A percentile compares a stretch with the other conserved stretches of the same genome.
Evolutionary conservation across 1,140 invertebrate genomes (phyloP).

Genomic region (Acromyrmex heyeri): DNA sequence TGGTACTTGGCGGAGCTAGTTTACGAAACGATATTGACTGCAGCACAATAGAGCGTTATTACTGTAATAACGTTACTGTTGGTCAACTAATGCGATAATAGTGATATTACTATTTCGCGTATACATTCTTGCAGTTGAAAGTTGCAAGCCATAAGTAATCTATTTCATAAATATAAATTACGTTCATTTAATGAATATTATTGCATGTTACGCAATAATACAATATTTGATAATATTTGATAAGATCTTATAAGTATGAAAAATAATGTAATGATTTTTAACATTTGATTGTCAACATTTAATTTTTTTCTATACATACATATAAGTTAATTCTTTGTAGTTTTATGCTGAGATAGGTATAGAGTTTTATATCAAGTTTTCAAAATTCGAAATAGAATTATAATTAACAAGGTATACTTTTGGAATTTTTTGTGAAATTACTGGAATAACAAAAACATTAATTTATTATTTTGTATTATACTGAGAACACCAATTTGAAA

Average conservation of each 20-base stretch:
- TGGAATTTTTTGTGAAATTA: neutral
- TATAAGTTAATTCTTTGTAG: neutral
- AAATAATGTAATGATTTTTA: neutral
- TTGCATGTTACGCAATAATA: too few species aligned
- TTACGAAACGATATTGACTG: constrained; percentile 35
- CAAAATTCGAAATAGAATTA: neutral
- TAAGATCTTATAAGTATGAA: neutral
- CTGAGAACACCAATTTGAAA: neutral
- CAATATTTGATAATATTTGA: too few species aligned
- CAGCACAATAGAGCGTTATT: constrained; percentile 16
- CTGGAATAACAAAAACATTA: neutral
- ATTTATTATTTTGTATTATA: neutral
- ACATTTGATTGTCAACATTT: neutral
- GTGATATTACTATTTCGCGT: neutral
- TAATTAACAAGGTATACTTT: neutral
- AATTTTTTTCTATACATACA: neutral
- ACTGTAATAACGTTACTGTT: constrained; percentile 10
- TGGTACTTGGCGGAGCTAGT: neutral
- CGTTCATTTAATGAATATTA: neutral
- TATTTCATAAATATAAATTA: neutral
- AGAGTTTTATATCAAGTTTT: neutral
- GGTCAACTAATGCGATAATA: constrained; percentile 21
- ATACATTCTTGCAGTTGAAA: neutral
- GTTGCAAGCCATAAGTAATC: neutral
- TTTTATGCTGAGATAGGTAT: neutral